Percentiles rank a stretch among this genome's conserved stretches.
phyloP scores from a whole-genome alignment of 2,797 vertebrate species.

The Choloepus didactylus region DNA sequence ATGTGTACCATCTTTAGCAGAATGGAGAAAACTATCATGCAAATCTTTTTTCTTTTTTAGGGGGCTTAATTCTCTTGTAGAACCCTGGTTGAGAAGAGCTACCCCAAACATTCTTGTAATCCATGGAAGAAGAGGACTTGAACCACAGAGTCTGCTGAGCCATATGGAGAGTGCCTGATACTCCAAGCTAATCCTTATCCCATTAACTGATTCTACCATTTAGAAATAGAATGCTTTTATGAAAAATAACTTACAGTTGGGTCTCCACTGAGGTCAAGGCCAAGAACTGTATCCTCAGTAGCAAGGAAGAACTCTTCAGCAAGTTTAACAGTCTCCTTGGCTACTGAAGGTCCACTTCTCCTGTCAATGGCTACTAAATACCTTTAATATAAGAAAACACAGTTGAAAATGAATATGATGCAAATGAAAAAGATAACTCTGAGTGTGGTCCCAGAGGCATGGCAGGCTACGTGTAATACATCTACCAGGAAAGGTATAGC shows the following conservation, averaged over 20 bases:
- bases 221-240: constrained; percentile 66
- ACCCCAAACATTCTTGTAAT: not conserved
- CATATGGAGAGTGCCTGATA: not conserved
- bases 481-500: not conserved
- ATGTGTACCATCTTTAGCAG: constrained; percentile 29
- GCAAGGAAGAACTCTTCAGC: constrained; percentile 95
- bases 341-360: constrained; percentile 92
- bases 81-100: not conserved
- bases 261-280: constrained; percentile 97
- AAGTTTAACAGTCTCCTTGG: constrained; percentile 96
- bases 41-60: not conserved
- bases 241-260: constrained; percentile 91
- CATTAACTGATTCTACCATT: not conserved
- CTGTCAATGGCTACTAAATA: constrained; percentile 96
- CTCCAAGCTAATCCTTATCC: constrained; percentile 4
- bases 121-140: not conserved
- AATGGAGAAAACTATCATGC: constrained; percentile 16
- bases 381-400: constrained; percentile 85
- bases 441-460: not conserved
- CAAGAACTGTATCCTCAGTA: constrained; percentile 92
- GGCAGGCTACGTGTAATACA: not conserved
- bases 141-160: not conserved
- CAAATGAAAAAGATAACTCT: constrained; percentile 32
- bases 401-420: not conserved
- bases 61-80: constrained; percentile 47